Conservation (phyloP, 2,888 invertebrate genomes). For the Prionchulus punctatus region DNA sequence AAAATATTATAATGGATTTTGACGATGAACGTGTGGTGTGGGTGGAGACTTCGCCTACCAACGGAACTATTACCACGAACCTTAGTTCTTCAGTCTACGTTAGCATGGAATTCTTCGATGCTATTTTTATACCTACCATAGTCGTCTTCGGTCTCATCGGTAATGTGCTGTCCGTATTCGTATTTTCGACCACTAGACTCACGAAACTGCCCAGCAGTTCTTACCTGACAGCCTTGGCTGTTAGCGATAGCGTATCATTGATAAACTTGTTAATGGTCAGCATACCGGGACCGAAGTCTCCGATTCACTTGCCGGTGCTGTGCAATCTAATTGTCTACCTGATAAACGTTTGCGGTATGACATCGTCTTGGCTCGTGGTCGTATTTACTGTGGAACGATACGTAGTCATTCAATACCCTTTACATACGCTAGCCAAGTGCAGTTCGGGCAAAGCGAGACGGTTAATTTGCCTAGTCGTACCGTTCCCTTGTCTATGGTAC, state of each 20-base stretch:
- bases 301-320: not conserved
- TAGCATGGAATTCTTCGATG: too few relatives aligned
- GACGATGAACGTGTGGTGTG: too few relatives aligned
- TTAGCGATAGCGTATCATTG: conserved; percentile 1
- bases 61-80: not conserved
- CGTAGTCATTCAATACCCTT: conserved; percentile 25
- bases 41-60: not conserved
- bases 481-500: conserved; percentile 20
- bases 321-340: conserved; percentile 21
- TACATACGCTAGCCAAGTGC: conserved; percentile 21
- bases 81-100: not conserved
- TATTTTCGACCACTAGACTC: not conserved
- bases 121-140: too few relatives aligned
- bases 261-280: not conserved
- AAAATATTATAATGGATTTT: too few relatives aligned
- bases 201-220: not conserved
- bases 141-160: not conserved
- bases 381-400: conserved; percentile 30
- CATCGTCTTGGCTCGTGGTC: conserved; percentile 29
- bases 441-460: conserved; percentile 18
- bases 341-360: conserved; percentile 24
- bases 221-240: conserved; percentile 5
- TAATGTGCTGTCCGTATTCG: not conserved
- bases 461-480: conserved; percentile 15
- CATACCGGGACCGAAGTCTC: not conserved